These are phyloP conservation scores for Lasioglossum vierecki DNA, from an alignment of 2,888 invertebrate genomes.

Conservation along the genomic window DNA sequence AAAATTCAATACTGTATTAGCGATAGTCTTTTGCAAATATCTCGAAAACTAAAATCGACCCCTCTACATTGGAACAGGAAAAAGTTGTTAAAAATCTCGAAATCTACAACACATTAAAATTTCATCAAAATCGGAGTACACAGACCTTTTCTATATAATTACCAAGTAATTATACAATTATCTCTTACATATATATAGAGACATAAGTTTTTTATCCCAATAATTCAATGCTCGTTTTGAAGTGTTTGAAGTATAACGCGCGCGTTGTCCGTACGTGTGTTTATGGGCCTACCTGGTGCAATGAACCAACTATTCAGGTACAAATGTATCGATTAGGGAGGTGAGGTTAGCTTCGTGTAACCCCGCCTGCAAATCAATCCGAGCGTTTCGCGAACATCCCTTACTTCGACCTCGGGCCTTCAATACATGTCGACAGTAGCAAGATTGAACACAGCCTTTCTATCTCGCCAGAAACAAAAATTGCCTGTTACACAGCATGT, in stretches of 20 bases:
- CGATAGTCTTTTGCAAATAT: too few species aligned
- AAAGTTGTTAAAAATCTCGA: too few species aligned
- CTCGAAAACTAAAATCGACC: too few species aligned
- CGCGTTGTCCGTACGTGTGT: constrained; percentile 33
- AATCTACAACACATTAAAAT: too few species aligned
- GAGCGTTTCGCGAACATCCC: constrained; percentile 48
- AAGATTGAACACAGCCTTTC: constrained; percentile 25
- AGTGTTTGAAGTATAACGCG: constrained; percentile 1
- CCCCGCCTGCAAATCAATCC: constrained; percentile 63
- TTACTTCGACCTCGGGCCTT: constrained; percentile 30
- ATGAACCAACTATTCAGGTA: constrained; percentile 53
- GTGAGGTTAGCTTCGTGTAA: constrained; percentile 52
- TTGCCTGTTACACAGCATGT: neutral
- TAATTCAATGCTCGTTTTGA: too few species aligned
- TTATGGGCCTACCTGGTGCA: constrained; percentile 55
- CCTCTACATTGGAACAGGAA: too few species aligned
- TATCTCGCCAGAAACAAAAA: neutral
- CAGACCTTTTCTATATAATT: too few species aligned
- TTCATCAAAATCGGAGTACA: too few species aligned
- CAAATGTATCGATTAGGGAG: constrained; percentile 67
- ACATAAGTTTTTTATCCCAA: too few species aligned
- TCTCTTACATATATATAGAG: too few species aligned
- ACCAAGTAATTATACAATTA: too few species aligned
- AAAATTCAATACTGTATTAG: too few species aligned
- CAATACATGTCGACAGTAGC: constrained; percentile 14